Conservation (phyloP, 2,797 vertebrate genomes). For the Muscicapa striata region DNA sequence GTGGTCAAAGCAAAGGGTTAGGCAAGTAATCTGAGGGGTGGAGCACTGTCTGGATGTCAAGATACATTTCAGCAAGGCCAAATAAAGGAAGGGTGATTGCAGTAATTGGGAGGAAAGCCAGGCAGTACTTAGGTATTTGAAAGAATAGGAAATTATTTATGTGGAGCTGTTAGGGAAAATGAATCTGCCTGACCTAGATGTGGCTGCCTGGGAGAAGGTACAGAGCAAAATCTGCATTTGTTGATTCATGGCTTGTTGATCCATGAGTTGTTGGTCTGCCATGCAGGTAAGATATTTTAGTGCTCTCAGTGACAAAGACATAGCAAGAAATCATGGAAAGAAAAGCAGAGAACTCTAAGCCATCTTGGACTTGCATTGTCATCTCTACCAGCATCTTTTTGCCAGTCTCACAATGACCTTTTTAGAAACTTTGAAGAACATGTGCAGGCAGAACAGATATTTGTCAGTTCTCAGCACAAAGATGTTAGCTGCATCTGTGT, state of each 20-base stretch:
- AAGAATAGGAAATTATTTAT: background rate
- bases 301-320: background rate
- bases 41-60: background rate
- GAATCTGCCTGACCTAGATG: background rate
- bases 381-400: background rate
- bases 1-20: background rate
- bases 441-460: background rate
- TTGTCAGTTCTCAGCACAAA: background rate
- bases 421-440: background rate
- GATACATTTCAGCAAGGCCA: background rate
- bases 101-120: background rate
- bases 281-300: background rate
- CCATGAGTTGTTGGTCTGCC: background rate
- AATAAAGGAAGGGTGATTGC: background rate
- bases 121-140: background rate
- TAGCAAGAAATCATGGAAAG: background rate
- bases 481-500: background rate
- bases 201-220: background rate
- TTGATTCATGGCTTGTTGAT: background rate
- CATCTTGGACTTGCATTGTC: background rate
- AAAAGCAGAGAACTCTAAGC: background rate
- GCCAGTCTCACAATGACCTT: background rate
- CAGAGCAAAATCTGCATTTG: background rate
- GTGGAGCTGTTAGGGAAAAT: background rate
- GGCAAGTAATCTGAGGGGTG: background rate